Percentiles rank a stretch among this genome's conserved stretches.
Conservation (phyloP, 2,888 invertebrate species). For the Megalurothrips usitatus region DNA sequence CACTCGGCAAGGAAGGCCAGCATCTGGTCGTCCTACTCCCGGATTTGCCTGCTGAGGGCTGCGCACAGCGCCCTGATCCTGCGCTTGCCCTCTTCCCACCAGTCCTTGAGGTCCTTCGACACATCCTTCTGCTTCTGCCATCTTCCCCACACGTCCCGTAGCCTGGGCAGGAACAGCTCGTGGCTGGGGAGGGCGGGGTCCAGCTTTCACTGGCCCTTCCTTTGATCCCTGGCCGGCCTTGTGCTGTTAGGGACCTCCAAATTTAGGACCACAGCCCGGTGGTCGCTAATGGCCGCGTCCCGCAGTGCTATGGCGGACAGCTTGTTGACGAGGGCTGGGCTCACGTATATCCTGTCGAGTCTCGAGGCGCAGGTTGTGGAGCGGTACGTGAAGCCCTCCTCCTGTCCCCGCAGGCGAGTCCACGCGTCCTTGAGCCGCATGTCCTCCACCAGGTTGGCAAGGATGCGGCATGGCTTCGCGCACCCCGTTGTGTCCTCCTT, state of each 20-base stretch:
- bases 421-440: background rate
- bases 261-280: background rate
- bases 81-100: background rate
- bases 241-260: background rate
- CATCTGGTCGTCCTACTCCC: background rate
- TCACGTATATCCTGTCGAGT: background rate
- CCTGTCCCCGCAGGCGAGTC: background rate
- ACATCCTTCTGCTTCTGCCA: background rate
- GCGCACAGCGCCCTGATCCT: background rate
- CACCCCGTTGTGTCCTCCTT: background rate
- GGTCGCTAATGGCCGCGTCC: background rate
- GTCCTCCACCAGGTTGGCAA: background rate
- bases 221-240: background rate
- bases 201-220: too few relatives aligned
- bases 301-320: background rate
- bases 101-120: background rate
- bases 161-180: too few relatives aligned
- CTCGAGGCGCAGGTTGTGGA: background rate
- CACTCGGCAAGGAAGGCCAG: background rate
- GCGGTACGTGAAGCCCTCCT: background rate
- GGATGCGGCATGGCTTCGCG: background rate
- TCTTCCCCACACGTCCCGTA: background rate
- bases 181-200: too few relatives aligned
- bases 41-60: background rate
- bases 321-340: background rate